These are phyloP conservation scores for Drosophila kanapiae DNA, from an alignment of 1,140 invertebrate genomes.

Conservation along the genomic window DNA sequence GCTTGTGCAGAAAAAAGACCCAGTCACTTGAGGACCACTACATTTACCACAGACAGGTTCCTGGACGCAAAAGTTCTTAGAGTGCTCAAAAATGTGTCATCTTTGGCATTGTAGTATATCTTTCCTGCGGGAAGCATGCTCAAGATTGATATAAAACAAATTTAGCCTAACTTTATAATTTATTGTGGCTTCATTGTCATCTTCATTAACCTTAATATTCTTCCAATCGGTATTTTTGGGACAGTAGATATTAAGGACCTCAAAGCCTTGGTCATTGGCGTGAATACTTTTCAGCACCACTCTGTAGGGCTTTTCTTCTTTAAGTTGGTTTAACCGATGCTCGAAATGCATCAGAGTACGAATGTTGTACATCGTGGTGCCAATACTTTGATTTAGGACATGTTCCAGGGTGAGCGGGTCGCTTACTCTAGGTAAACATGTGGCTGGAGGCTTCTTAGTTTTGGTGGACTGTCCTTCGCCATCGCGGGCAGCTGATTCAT, in stretches of 20 bases:
- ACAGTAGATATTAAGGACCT: constrained; percentile 25
- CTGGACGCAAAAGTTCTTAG: constrained; percentile 33
- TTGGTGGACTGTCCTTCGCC: too few species aligned
- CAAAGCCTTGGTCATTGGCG: constrained; percentile 1
- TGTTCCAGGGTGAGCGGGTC: too few species aligned
- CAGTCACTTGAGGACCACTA: constrained; percentile 15
- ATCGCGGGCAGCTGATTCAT: too few species aligned
- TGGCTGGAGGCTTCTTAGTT: too few species aligned
- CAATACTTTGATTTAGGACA: too few species aligned
- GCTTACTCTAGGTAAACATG: too few species aligned
- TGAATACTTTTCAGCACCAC: constrained; percentile 15
- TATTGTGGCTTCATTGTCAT: constrained; percentile 1
- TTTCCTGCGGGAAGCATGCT: constrained; percentile 17
- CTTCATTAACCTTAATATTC: constrained; percentile 11
- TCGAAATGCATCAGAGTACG: constrained; percentile 23
- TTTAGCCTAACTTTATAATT: not conserved
- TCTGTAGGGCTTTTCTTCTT: constrained; percentile 23
- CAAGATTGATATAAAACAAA: too few species aligned
- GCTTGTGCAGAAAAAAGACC: constrained; percentile 4
- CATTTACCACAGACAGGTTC: constrained; percentile 29
- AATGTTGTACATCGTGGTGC: constrained; percentile 11
- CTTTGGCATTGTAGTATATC: constrained; percentile 26
- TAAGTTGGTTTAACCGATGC: constrained; percentile 20
- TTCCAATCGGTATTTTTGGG: constrained; percentile 18
- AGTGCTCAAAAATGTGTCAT: constrained; percentile 37